Base-by-base conservation (phyloP, 2,113 vertebrate species). In the Rhabdornis inornatus region DNA sequence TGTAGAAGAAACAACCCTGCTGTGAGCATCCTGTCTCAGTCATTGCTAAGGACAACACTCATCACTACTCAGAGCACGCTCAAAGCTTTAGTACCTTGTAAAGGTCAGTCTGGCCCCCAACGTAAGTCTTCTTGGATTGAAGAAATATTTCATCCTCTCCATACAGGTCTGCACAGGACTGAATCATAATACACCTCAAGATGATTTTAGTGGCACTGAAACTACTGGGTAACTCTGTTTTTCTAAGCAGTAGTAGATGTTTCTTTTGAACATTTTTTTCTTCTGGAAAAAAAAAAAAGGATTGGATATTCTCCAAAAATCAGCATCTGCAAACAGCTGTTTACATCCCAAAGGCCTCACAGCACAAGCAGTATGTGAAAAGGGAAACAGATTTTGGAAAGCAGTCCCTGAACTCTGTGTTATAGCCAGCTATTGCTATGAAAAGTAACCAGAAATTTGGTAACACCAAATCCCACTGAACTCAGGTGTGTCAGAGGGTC, bases 311-410 rank as follows among this genome's bases (percentile, higher is more conserved):
- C 31, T 91, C 60, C 87, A 92, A 65, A 53, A 71, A 19, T 25
- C 47, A 5, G 69, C 81, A 87, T 91, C 75, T 95, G 69, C 80
- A 91, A 91, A 69, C 91, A 92, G 53, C 70, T 84, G 77, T 69
- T 91, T 75, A 53, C 17, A 72, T 39, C 70, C 77, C 64, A 87
- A 63, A 91, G 60, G 30, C 47, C 53, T 84, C 70, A 31, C 2
- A 84, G 61, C 30, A 69, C 10, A 72, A 65, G 37, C 57, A 65
- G 9, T 24, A 87, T 7, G 16, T 45, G 70, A 65, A 87, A 90
- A 77, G 27, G 14, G 42, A 83, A 91, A 82, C 2, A 14, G 24
- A 49, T 70, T 87, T 91, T 92, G 69, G 81, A 91, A 88, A 71
- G 49, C 31, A 72, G 16, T 37, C 61, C 45, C 89, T 7, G 3